Percentiles rank a stretch among this genome's conserved stretches.
These are phyloP conservation scores for Hippocampus mohnikei DNA, from an alignment of 2,113 vertebrate species.

Conservation along the genomic window DNA sequence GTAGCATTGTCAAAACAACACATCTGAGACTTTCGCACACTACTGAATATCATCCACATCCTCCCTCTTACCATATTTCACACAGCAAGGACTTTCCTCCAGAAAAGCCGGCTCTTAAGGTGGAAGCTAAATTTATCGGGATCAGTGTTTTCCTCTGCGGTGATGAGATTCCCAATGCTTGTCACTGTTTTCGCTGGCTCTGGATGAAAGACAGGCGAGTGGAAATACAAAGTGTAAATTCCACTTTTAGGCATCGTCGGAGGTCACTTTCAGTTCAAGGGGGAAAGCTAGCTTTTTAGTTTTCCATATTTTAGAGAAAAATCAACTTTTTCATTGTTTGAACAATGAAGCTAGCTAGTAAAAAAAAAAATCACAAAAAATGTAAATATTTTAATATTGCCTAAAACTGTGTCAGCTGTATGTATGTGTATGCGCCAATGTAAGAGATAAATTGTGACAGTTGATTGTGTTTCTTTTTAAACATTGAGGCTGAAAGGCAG, in stretches of 20 bases:
- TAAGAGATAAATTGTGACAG: no score
- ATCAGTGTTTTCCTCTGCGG: conserved; percentile 70
- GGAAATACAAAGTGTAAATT: conserved; percentile 81
- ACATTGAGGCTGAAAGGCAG: no score
- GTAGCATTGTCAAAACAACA: conserved; percentile 1
- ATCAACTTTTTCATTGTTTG: not conserved
- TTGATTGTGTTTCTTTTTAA: no score
- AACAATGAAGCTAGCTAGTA: not conserved
- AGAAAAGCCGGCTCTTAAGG: conserved; percentile 79
- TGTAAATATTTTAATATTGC: no score
- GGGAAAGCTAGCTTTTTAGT: no score
- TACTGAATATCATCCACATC: conserved; percentile 16
- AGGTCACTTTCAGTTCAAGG: conserved; percentile 85
- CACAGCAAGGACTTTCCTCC: conserved; percentile 88
- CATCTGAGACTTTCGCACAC: conserved; percentile 44
- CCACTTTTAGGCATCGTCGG: conserved; percentile 75
- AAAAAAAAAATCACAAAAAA: not conserved
- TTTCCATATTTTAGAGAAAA: not conserved
- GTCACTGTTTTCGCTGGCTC: conserved; percentile 82
- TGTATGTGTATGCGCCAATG: no score
- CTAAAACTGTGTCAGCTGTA: no score
- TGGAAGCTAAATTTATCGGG: conserved; percentile 77
- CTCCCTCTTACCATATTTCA: conserved; percentile 75
- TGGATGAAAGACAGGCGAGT: conserved; percentile 78
- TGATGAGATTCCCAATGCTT: conserved; percentile 74